Evolutionary conservation across 1,140 invertebrate species (phyloP), one percentile per base, ranked within the genome.

Genomic region (Bombus waltoni): DNA sequence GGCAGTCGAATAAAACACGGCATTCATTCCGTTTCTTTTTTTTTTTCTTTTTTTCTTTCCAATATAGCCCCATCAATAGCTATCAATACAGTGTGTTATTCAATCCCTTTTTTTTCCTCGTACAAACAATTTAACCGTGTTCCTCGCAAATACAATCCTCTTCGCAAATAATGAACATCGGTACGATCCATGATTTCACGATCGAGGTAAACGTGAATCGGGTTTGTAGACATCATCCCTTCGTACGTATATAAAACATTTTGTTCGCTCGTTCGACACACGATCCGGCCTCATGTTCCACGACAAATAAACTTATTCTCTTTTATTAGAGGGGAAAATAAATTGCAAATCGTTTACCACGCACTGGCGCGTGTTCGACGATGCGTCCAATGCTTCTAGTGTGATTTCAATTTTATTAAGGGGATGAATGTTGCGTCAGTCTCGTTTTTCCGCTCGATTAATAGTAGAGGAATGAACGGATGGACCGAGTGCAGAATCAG

Each of bases 271-370:
- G 18, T 3, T 70, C 68, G 68, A 38, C 68, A 38, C 59, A 66
- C 11, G 38, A 13, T 28, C 70, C 35, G 10, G 2, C 22, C 38
- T 25, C 35, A 8, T 40, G 38, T 71, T 40, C 11, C 38, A 11
- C 3, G 38, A 11, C 38, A 71, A 71, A 71, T 35, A 71, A n/a
- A 71, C 38, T 70, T 70, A 25, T 38, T 38, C 47, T 53, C 47
- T 70, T 70, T 70, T 70, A 70, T 70, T 70, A 70, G 35, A n/a
- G 32, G n/a, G 2, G 68, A 70, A 70, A n/a, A 35, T n/a, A 70
- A 70, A 70, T 70, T 70, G 68, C 68, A 25, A 70, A 35, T 38
- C 35, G 68, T 38, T 70, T 38, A 35, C 15, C 68, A 25, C 35
- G 32, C 22, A 25, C 8, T 8, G n/a, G 6, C 18, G 47, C 47